phyloP scores from a whole-genome alignment of 2,113 vertebrate genomes.

The Dolichallabes microphthalmus region DNA sequence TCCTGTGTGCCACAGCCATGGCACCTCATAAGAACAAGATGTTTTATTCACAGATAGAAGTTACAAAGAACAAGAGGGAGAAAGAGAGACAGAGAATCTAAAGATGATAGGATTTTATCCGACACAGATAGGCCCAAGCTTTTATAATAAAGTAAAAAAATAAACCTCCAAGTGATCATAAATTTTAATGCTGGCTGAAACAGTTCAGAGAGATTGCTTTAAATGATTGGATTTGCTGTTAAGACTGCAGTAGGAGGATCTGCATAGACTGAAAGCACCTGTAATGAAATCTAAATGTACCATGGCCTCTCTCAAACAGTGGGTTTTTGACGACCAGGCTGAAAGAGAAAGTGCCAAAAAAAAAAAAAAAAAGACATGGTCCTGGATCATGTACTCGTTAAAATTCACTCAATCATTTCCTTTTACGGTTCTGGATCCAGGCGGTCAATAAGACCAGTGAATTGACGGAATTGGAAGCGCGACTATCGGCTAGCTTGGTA shows the following conservation, averaged over 20 bases:
- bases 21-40: constrained; percentile 51
- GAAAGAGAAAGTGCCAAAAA: not conserved
- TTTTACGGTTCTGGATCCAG: constrained; percentile 80
- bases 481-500: constrained; percentile 88
- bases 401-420: constrained; percentile 82
- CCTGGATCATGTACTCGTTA: constrained; percentile 63
- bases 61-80: constrained; percentile 35
- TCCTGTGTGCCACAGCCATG: constrained; percentile 49
- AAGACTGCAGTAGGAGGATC: constrained; percentile 66
- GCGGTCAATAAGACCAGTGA: constrained; percentile 82
- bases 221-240: constrained; percentile 67
- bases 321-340: constrained; percentile 35
- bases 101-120: constrained; percentile 54
- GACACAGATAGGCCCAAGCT: constrained; percentile 53
- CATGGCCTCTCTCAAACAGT: constrained; percentile 63
- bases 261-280: constrained; percentile 71
- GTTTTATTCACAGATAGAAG: constrained; percentile 60
- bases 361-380: constrained; percentile 39
- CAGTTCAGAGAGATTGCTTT: constrained; percentile 64
- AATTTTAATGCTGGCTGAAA: constrained; percentile 66
- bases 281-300: constrained; percentile 71
- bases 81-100: constrained; percentile 16
- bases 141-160: constrained; percentile 61
- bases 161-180: constrained; percentile 62
- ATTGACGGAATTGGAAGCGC: constrained; percentile 75